Conservation (phyloP, 1,140 invertebrate species). For the Nebria ingens region DNA sequence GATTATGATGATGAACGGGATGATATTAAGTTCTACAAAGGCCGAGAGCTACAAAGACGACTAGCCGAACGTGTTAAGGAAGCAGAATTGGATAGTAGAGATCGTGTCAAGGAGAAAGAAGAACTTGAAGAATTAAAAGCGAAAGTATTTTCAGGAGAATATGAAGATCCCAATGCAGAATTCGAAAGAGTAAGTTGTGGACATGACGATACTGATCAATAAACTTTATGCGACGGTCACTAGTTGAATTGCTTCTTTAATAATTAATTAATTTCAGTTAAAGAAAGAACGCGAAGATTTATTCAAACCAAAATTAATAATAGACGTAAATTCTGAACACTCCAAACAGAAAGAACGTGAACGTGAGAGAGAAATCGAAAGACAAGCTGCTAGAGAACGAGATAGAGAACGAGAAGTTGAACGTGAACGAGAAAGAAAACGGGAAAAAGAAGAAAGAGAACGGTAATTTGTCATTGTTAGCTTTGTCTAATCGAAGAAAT, state of each 20-base stretch:
- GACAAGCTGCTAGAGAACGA: conserved; percentile 34
- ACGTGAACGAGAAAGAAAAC: conserved; percentile 40
- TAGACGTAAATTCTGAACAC: conserved; percentile 50
- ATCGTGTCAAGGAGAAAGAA: conserved; percentile 80
- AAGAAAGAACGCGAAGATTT: conserved; percentile 69
- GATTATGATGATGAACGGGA: conserved; percentile 98
- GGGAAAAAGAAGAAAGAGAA: conserved; percentile 37
- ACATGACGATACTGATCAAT: conserved; percentile 10
- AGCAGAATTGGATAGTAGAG: conserved; percentile 80
- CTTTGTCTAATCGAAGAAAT: too few relatives aligned
- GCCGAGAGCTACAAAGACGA: conserved; percentile 79
- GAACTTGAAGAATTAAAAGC: conserved; percentile 83
- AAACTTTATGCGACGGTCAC: not conserved
- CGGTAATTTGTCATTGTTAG: too few relatives aligned
- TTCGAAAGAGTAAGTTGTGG: conserved; percentile 60
- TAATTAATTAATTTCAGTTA: conserved; percentile 36
- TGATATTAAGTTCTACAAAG: conserved; percentile 93
- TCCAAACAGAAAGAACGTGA: conserved; percentile 43
- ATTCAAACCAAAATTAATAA: conserved; percentile 69
- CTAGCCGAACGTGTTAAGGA: conserved; percentile 84
- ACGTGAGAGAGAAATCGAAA: conserved; percentile 39
- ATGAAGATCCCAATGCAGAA: conserved; percentile 72
- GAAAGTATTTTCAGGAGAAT: conserved; percentile 70
- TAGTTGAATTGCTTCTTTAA: conserved; percentile 10
- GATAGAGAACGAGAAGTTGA: conserved; percentile 39